Base-by-base conservation (phyloP, 2,797 vertebrate species). In the Parauchenoglanis ngamensis region DNA sequence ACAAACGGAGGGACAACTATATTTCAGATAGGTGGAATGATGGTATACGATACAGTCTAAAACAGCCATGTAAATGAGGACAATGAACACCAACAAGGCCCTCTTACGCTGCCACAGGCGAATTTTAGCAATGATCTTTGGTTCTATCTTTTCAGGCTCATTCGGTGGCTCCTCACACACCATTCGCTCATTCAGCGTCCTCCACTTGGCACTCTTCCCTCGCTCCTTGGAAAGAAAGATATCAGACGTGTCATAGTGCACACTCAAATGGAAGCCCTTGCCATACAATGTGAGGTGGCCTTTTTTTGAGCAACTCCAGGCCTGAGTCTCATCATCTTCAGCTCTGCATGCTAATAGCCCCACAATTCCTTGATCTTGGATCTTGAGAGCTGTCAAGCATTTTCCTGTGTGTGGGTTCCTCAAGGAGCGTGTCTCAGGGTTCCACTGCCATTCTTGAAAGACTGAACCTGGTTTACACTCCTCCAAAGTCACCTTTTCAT, bases 151-250 rank as follows among this genome's bases (percentile, higher is more conserved):
- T 54, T 91, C 44, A 57, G 85, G 83, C 8, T 88, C 87, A 54
- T 49, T 86, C 65, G 82, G 84, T 46, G 77, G 44, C 35, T 91
- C 92, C 35, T 90, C 91, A 88, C 97, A 98, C 90, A 98, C 2
- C 0, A 92, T 95, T 90, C 92, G 93, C 44, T 96, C 95, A 15
- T 89, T 90, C 86, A 93, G 73, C 0, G 96, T 95, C 91, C 92
- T 95, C 97, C 97, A 98, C 92, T 94, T 96, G 94, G 96, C 97
- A 89, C 95, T 95, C 93, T 96, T 96, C 85, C 96, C 96, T 76
- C 96, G 96, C 84, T 96, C 94, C 75, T 86, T 95, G 0, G 96
- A 96, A 73, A 98, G 89, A 78, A 96, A 96, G 72, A 97, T 90
- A 87, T 96, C 93, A 68, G 94, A 93, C 31, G 96, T 94, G 28